A percentile compares a stretch with the other conserved stretches of the same genome.
phyloP scores from a whole-genome alignment of 2,888 invertebrate genomes.

The Chrysotoxum bicinctum region DNA sequence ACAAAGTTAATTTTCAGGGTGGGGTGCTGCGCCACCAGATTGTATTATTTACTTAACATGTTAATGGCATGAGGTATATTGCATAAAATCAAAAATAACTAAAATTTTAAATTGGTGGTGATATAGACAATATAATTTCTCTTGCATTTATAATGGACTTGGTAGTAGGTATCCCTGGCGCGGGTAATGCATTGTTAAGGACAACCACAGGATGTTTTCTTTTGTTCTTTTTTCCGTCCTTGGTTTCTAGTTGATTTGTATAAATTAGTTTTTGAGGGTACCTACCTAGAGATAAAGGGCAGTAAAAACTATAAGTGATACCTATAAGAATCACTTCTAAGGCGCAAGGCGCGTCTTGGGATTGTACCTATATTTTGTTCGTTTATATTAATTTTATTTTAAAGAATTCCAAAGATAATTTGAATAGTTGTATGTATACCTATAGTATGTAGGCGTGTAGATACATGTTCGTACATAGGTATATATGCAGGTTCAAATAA shows the following conservation, averaged over 20 bases:
- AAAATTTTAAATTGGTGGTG: not conserved
- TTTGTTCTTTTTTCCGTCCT: not conserved
- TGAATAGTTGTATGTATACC: not conserved
- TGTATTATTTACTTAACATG: slow-evolving; percentile 1
- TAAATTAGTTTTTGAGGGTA: slow-evolving; percentile 1
- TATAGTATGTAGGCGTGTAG: not conserved
- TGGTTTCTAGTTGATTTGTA: not conserved
- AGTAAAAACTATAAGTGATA: not conserved
- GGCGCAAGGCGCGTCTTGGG: slow-evolving; percentile 1
- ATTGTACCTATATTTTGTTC: not conserved
- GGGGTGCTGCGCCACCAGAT: slow-evolving; percentile 34
- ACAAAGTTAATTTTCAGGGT: slow-evolving; percentile 37
- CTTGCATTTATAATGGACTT: not conserved
- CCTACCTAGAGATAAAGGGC: not conserved
- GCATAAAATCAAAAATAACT: not conserved
- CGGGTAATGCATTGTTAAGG: not conserved
- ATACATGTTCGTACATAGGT: too few relatives aligned
- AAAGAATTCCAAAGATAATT: not conserved
- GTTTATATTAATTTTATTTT: not conserved
- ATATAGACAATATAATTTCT: not conserved
- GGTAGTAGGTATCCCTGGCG: not conserved
- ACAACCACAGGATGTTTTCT: not conserved
- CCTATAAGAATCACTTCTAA: not conserved
- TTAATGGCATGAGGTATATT: not conserved
- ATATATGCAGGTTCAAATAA: too few relatives aligned